These are phyloP conservation scores for Astropecten irregularis DNA, from an alignment of 53 echinoderm and acorn worm species.

Conservation along the genomic window DNA sequence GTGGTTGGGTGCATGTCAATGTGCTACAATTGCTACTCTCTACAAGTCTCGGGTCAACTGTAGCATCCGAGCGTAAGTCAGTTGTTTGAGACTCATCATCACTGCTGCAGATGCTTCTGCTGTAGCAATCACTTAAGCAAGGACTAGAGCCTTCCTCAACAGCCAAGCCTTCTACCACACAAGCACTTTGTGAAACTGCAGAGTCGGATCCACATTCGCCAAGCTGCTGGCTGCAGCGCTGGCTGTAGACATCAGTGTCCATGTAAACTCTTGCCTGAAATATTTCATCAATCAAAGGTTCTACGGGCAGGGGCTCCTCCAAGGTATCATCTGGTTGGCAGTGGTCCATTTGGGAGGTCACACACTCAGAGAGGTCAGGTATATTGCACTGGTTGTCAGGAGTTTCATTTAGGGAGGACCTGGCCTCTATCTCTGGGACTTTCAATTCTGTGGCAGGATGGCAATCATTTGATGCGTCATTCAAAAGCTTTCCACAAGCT, in stretches of 20 bases:
- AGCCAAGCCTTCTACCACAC: background rate
- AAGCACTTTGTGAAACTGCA: background rate
- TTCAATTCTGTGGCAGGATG: background rate
- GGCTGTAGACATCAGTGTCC: conserved; percentile 44
- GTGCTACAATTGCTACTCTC: too few species aligned
- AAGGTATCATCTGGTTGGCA: conserved; percentile 2
- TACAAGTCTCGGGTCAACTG: background rate
- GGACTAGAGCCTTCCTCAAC: background rate
- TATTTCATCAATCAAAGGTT: conserved; percentile 25
- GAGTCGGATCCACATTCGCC: conserved; percentile 15
- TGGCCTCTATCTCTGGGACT: background rate
- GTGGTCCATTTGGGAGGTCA: conserved; percentile 13
- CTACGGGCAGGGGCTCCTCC: background rate
- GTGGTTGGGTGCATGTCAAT: background rate
- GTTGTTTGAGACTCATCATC: conserved; percentile 28
- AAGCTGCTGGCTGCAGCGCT: conserved; percentile 58
- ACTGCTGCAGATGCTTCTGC: conserved; percentile 28
- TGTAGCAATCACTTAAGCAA: conserved; percentile 49
- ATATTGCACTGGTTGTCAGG: conserved; percentile 27
- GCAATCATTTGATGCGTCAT: background rate
- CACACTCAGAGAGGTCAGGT: background rate
- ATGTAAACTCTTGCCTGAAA: background rate
- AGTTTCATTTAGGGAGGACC: background rate
- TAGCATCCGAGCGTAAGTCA: background rate
- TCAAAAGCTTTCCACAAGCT: background rate